Conservation (phyloP, 2,797 vertebrate species). For the Passerculus sandwichensis region DNA sequence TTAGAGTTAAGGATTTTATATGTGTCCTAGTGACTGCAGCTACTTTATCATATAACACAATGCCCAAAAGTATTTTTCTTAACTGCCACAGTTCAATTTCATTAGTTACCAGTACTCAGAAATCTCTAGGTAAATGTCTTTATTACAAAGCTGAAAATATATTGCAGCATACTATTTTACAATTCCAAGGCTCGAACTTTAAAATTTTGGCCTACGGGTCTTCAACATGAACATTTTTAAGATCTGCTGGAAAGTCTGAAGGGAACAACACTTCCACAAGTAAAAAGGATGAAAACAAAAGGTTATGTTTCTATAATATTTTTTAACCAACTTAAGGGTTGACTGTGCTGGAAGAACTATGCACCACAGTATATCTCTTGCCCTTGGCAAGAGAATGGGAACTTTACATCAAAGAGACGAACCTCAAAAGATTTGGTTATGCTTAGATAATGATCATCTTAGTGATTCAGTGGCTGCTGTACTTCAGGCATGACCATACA, state of each 20-base stretch:
- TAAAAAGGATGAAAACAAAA: neutral
- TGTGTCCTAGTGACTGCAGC: neutral
- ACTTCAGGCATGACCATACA: neutral
- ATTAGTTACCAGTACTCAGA: neutral
- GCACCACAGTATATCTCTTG: neutral
- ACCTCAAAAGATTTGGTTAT: neutral
- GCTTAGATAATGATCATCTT: neutral
- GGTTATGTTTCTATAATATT: neutral
- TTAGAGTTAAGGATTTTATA: neutral
- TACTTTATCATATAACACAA: neutral
- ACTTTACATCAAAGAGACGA: neutral
- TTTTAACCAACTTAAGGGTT: neutral
- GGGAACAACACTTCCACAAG: neutral
- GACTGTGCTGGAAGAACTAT: neutral
- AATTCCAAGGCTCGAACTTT: neutral
- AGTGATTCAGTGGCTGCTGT: neutral
- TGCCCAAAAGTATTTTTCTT: neutral
- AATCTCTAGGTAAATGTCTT: constrained; percentile 6
- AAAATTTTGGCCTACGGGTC: neutral
- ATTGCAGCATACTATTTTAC: neutral
- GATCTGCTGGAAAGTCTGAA: neutral
- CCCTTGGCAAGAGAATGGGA: neutral
- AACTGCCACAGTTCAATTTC: neutral
- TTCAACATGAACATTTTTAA: neutral
- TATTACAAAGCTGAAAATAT: neutral